Conservation (phyloP, 1,140 invertebrate genomes). For the Solenopsis invicta region DNA sequence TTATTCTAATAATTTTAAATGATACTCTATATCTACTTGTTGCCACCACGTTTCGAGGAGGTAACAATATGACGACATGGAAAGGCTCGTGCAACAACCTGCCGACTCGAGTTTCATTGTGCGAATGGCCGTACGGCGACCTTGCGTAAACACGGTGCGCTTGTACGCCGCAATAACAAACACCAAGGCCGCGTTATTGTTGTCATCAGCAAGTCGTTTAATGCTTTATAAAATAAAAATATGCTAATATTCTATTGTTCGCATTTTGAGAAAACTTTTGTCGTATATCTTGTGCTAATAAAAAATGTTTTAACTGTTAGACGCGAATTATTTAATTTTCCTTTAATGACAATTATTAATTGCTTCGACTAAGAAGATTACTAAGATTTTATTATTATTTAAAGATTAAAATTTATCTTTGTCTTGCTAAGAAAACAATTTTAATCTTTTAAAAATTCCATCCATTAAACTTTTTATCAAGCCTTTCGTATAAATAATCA, state of each 20-base stretch:
- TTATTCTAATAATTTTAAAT: neutral
- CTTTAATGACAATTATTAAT: neutral
- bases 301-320: neutral
- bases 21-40: neutral
- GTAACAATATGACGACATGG: neutral
- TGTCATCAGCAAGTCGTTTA: neutral
- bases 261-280: neutral
- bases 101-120: neutral
- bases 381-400: neutral
- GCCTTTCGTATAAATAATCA: neutral
- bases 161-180: neutral
- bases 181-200: neutral
- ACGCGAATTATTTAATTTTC: neutral
- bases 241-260: neutral
- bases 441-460: neutral
- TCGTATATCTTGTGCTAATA: neutral
- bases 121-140: neutral
- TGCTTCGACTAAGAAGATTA: neutral
- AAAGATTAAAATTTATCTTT: neutral
- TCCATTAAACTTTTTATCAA: neutral
- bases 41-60: neutral
- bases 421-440: neutral
- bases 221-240: neutral
- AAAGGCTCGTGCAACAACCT: neutral
- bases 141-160: neutral